Evolutionary conservation across 2,888 invertebrate species (phyloP).

Genomic region (Hyposoter dolosus): DNA sequence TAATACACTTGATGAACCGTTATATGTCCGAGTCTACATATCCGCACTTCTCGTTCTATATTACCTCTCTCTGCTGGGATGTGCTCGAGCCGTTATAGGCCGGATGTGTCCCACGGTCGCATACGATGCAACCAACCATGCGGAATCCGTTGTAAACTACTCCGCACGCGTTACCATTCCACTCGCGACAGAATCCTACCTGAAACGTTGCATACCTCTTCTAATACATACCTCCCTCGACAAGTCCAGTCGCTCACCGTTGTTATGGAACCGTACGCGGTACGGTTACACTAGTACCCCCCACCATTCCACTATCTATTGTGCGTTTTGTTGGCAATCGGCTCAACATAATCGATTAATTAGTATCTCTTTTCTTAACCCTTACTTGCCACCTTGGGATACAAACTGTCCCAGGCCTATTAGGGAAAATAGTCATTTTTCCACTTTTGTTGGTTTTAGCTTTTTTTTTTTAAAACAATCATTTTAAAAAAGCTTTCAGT

Average conservation of each 20-base stretch:
- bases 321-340: too few species aligned
- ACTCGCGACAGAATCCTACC: conserved; percentile 50
- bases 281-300: conserved; percentile 28
- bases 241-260: conserved; percentile 32
- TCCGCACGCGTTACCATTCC: conserved; percentile 55
- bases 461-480: too few species aligned
- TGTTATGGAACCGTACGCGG: conserved; percentile 25
- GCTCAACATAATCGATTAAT: too few species aligned
- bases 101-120: conserved; percentile 70
- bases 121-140: conserved; percentile 66
- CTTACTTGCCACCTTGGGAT: too few species aligned
- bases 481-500: too few species aligned
- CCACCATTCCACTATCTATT: too few species aligned
- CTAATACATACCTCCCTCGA: conserved; percentile 1
- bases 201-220: neutral
- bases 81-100: conserved; percentile 61
- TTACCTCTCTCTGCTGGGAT: neutral
- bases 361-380: neutral
- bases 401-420: too few species aligned
- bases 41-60: conserved; percentile 12
- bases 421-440: too few species aligned
- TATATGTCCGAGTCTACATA: conserved; percentile 45
- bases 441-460: too few species aligned
- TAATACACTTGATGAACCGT: conserved; percentile 69
- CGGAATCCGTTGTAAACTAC: conserved; percentile 61